These are phyloP conservation scores for Drosophila equinoxialis DNA, from an alignment of 1,140 invertebrate species.

Conservation along the genomic window DNA sequence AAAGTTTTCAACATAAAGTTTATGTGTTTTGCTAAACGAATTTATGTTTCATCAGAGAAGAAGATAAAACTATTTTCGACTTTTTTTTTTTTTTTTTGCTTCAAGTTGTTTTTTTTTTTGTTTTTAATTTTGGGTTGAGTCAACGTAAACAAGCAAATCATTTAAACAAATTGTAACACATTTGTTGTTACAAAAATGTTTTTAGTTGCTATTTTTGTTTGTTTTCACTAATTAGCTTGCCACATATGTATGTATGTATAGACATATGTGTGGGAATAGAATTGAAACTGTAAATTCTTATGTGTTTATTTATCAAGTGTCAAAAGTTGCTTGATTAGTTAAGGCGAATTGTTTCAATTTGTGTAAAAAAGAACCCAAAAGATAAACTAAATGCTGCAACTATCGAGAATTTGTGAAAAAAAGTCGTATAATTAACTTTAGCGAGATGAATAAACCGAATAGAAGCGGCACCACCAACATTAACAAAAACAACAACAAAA, in stretches of 20 bases:
- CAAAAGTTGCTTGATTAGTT: conserved; percentile 52
- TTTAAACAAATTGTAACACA: conserved; percentile 62
- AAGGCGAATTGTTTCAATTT: conserved; percentile 2
- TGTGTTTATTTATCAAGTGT: conserved; percentile 74
- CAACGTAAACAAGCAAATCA: conserved; percentile 51
- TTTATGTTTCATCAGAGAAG: conserved; percentile 49
- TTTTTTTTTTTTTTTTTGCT: conserved; percentile 2
- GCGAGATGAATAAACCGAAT: conserved; percentile 15
- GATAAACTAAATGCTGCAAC: conserved; percentile 28
- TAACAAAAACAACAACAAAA: conserved; percentile 24
- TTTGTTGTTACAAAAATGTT: conserved; percentile 34
- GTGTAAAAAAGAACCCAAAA: not conserved
- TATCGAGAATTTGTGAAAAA: conserved; percentile 18
- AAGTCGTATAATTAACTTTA: not conserved
- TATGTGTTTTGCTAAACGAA: conserved; percentile 59
- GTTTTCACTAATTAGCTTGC: conserved; percentile 64
- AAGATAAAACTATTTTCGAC: conserved; percentile 1
- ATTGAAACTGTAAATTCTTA: conserved; percentile 50
- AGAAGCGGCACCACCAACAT: not conserved
- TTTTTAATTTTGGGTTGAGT: conserved; percentile 23
- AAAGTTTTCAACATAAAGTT: conserved; percentile 63
- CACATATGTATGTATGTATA: conserved; percentile 23
- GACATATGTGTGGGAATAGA: conserved; percentile 27
- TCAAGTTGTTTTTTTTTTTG: conserved; percentile 34
- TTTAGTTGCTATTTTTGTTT: conserved; percentile 54